Conservation (phyloP, 2,888 invertebrate genomes). For the Meiosimyza platycephala region DNA sequence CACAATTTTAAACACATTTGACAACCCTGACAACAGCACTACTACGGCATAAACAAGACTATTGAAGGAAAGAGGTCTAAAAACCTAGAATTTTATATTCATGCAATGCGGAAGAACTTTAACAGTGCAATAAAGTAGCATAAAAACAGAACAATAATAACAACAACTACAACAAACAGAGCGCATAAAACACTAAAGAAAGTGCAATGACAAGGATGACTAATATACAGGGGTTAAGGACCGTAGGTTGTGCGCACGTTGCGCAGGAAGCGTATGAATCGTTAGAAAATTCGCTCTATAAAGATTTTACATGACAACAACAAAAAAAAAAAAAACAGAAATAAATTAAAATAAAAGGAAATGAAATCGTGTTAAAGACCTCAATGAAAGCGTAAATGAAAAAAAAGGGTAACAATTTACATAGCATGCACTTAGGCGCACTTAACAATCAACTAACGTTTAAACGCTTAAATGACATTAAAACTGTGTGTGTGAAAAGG, state of each 20-base stretch:
- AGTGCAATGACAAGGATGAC: slow-evolving; percentile 36
- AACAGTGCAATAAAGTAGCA: slow-evolving; percentile 8
- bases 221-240: slow-evolving; percentile 49
- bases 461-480: background rate
- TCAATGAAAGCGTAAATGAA: background rate
- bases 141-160: slow-evolving; percentile 4
- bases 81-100: slow-evolving; percentile 27
- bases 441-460: background rate
- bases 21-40: no score
- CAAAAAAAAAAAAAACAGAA: background rate
- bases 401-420: background rate
- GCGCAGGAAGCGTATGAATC: slow-evolving; percentile 34
- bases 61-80: background rate
- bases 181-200: slow-evolving; percentile 10
- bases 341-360: slow-evolving; percentile 4
- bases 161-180: background rate
- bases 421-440: background rate
- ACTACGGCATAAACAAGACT: background rate
- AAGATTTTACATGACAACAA: slow-evolving; percentile 17
- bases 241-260: slow-evolving; percentile 33
- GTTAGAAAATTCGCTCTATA: slow-evolving; percentile 35
- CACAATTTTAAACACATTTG: no score
- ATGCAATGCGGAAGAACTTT: slow-evolving; percentile 45
- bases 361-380: background rate
- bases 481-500: no score